Percentiles rank a stretch among this genome's conserved stretches.
phyloP scores from a whole-genome alignment of 2,797 vertebrate species.

The Lithobates sylvaticus region DNA sequence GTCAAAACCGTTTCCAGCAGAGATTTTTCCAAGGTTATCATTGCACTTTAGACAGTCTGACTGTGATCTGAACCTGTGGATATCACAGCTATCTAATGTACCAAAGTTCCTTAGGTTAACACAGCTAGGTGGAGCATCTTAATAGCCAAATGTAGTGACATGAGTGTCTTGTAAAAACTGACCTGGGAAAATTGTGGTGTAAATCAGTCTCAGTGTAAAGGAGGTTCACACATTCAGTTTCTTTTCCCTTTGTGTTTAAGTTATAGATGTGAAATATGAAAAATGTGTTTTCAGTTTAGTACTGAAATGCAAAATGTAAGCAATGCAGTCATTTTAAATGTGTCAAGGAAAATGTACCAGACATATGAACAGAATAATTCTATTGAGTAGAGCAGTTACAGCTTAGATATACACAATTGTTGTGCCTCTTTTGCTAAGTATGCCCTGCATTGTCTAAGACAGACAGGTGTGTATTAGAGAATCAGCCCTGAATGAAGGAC shows the following conservation, averaged over 20 bases:
- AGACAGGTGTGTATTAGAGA: conserved; percentile 1
- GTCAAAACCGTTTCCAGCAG: no score
- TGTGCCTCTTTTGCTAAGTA: background rate
- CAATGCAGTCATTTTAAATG: no score
- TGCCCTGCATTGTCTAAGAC: background rate
- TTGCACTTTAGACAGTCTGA: background rate
- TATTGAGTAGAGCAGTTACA: background rate
- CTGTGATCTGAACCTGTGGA: background rate
- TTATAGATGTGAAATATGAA: background rate
- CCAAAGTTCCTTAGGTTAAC: background rate
- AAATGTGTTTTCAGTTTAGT: background rate
- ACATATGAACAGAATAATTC: background rate
- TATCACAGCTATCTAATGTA: background rate
- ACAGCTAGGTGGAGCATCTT: background rate
- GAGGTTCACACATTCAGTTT: background rate
- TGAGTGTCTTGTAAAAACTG: background rate
- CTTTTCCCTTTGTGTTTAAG: background rate
- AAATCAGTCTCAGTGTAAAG: background rate
- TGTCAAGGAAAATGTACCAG: background rate
- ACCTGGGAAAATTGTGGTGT: background rate
- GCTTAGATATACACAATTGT: background rate
- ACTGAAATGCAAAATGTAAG: background rate
- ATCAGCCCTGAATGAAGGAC: background rate
- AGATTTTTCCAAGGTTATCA: background rate
- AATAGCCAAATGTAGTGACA: background rate